A percentile compares a stretch with the other conserved stretches of the same genome.
Evolutionary conservation across 2,888 invertebrate species (phyloP).

Genomic region (Hetaerina titia): DNA sequence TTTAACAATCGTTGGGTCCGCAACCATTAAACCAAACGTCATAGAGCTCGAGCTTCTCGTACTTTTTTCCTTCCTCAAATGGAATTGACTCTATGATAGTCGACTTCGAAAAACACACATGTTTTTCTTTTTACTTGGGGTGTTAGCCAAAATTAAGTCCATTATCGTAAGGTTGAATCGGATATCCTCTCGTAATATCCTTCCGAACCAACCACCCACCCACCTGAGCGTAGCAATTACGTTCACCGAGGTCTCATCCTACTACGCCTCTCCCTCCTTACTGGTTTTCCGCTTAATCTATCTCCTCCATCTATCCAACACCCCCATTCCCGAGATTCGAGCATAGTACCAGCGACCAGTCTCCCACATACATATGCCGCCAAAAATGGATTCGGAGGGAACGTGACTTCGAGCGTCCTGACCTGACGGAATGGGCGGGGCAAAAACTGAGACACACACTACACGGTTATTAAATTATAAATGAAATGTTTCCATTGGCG

Average conservation of each 20-base stretch:
- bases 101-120: background rate
- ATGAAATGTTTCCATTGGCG: too few relatives aligned
- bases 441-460: too few relatives aligned
- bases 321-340: background rate
- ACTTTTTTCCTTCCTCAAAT: background rate
- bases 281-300: background rate
- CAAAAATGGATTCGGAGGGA: background rate
- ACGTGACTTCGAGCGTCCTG: too few relatives aligned
- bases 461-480: too few relatives aligned
- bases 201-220: background rate
- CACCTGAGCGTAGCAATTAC: constrained; percentile 1
- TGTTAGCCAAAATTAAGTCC: background rate
- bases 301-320: background rate
- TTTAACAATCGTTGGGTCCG: background rate
- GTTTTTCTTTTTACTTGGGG: background rate
- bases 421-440: too few relatives aligned
- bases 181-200: background rate
- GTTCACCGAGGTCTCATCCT: background rate
- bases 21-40: background rate
- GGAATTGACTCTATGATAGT: background rate
- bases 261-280: background rate
- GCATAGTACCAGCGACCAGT: background rate
- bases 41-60: background rate
- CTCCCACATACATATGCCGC: background rate
- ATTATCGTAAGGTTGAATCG: background rate